Base-by-base conservation (phyloP, 2,888 invertebrate species). In the Acronicta leporina region DNA sequence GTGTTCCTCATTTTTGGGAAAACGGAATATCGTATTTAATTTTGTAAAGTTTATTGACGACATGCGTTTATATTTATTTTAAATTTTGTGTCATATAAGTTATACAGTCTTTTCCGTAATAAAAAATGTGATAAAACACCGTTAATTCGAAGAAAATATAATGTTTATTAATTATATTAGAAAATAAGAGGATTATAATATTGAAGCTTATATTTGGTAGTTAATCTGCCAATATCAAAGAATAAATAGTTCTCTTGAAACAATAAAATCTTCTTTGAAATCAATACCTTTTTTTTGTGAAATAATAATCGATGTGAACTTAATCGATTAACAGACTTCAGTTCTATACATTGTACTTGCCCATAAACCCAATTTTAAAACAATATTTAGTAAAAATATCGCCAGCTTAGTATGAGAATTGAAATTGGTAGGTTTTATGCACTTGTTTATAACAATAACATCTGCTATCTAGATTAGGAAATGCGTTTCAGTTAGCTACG, bases 1-100 rank as follows among this genome's bases (percentile, higher is more conserved):
- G 71, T 8, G 2, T 30, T 52, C 16, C 2, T 16, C 1, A 3
- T 15, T n/a, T 20, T 15, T n/a, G 25, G 0, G 0, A 11, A 69
- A 11, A n/a, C 64, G 64, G 11, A 69, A 53, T 56, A 52, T 49
- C 68, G 64, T 68, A 68, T 38, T 68, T 8, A 40, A 16, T 54
- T 14, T 9, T 44, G 50, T 57, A 11, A 4, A 1, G 16, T 33
- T 44, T 35, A 15, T 47, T 43, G 35, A n/a, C n/a, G n/a, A 20
- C 25, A 20, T 41, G 5, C 11, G 15, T 16, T 27, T 11, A 11
- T 33, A 16, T n/a, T 45, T 7, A 45, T 47, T 20, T 8, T n/a
- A 47, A 35, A 16, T 4, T 10, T 16, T 35, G 16, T 8, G 6
- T 30, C 25, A 4, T 13, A 13, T 6, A 43, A 16, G 42, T 15